Evolutionary conservation across 2,113 vertebrate species (phyloP).

Genomic region (Etheostoma cragini): DNA sequence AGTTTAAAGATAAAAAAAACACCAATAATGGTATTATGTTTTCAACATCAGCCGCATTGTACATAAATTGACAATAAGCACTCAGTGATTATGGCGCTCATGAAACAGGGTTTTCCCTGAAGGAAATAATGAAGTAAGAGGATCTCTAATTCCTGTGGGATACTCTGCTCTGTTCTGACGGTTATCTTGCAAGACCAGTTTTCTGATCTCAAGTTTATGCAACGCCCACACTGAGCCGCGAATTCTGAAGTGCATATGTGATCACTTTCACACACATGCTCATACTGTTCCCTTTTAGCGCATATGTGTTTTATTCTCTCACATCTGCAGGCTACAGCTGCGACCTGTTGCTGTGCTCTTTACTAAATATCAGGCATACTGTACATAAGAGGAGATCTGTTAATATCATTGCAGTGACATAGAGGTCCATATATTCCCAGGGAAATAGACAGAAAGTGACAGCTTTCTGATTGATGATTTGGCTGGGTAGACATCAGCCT

Average conservation of each 20-base stretch:
- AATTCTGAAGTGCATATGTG: constrained; percentile 37
- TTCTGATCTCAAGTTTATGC: constrained; percentile 49
- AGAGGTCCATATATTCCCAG: constrained; percentile 10
- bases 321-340: constrained; percentile 43
- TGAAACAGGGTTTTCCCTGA: constrained; percentile 16
- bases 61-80: not conserved
- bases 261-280: constrained; percentile 45
- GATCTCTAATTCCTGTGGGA: constrained; percentile 57
- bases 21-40: not conserved
- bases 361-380: not conserved
- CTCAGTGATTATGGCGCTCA: not conserved
- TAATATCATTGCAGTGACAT: not conserved
- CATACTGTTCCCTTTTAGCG: not conserved
- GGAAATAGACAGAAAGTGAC: constrained; percentile 1
- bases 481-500: constrained; percentile 16
- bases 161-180: constrained; percentile 37
- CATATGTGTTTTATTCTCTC: constrained; percentile 25
- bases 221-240: constrained; percentile 43
- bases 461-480: constrained; percentile 57
- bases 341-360: constrained; percentile 18
- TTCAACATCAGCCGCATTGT: not conserved
- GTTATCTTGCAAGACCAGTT: constrained; percentile 76
- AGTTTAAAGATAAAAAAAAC: not conserved
- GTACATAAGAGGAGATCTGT: not conserved
- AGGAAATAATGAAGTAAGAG: constrained; percentile 60